Evolutionary conservation across 2,113 vertebrate genomes (phyloP), one percentile per base, ranked within the genome.

Genomic region (Nematolebias whitei): DNA sequence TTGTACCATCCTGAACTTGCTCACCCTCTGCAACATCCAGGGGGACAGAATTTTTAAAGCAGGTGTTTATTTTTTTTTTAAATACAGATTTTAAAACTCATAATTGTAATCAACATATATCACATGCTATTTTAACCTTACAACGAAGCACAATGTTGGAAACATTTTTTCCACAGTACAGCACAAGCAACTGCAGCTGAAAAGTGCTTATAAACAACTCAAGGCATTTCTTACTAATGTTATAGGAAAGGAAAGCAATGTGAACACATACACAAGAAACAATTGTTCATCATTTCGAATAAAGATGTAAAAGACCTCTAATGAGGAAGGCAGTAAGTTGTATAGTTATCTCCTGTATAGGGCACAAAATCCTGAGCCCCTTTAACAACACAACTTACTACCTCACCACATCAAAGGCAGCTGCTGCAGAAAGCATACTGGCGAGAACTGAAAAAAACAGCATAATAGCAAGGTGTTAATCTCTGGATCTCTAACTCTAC

Each of bases 371-470:
- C 89, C 88, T 90, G 89, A 93, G 91, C 94, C 95, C 95, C 94
- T 90, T 93, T 93, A 96, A 96, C 94, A 95, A 97, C 95, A 97
- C 95, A 97, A 97, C 94, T 96, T 95, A 96, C 95, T 97, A 96
- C 95, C 94, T 96, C 95, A 96, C 92, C 92, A 88, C 81, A 86
- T 78, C 89, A 88, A 67, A 91, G 88, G 77, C 76, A 53, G 29
- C 39, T 56, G n/a, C 35, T 63, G 24, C 39, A 74, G 52, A 45
- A 41, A 2, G 47, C 8, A 67, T 6, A 54, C 20, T 13, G 12
- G 5, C 0, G 5, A 52, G 4, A 0, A 53, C 6, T 29, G 9
- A 51, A 32, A 32, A 2, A 26, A 19, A 19, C 16, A 19, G 1
- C 2, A n/a, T 5, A 29, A 13, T 55, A 5, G 11, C 1, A 24